Conservation (phyloP, 2,113 vertebrate species). For the Xyrauchen texanus region DNA sequence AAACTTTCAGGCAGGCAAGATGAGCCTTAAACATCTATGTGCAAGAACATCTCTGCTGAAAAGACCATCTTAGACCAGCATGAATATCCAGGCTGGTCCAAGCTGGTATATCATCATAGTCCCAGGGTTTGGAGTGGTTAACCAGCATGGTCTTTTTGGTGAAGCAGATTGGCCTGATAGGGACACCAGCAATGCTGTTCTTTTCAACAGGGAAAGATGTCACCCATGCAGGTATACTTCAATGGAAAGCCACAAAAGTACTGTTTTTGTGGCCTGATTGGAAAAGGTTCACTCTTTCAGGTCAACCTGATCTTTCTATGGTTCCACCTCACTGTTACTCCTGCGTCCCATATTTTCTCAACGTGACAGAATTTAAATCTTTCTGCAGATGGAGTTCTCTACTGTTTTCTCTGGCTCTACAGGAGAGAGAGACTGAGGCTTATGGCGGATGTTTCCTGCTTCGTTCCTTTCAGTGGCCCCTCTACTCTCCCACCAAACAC, state of each 20-base stretch:
- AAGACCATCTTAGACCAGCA: too few species aligned
- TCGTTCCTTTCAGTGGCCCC: constrained; percentile 13
- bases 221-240: too few species aligned
- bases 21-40: background rate
- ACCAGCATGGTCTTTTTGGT: too few species aligned
- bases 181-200: too few species aligned
- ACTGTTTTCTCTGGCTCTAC: constrained; percentile 73
- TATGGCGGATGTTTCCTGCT: constrained; percentile 53
- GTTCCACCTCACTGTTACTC: constrained; percentile 66
- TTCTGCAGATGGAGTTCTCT: constrained; percentile 73
- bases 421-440: constrained; percentile 42
- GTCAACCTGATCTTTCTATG: constrained; percentile 69
- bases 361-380: constrained; percentile 74
- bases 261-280: constrained; percentile 70
- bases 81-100: background rate
- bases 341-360: constrained; percentile 70
- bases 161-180: too few species aligned
- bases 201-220: too few species aligned
- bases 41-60: background rate
- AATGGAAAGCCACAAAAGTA: constrained; percentile 22
- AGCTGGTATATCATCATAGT: too few species aligned
- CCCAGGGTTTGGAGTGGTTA: too few species aligned
- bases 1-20: background rate
- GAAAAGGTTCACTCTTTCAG: constrained; percentile 54
- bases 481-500: constrained; percentile 24